A percentile compares a stretch with the other conserved stretches of the same genome.
phyloP scores from a whole-genome alignment of 2,888 invertebrate species.

The Campoletis raptor region DNA sequence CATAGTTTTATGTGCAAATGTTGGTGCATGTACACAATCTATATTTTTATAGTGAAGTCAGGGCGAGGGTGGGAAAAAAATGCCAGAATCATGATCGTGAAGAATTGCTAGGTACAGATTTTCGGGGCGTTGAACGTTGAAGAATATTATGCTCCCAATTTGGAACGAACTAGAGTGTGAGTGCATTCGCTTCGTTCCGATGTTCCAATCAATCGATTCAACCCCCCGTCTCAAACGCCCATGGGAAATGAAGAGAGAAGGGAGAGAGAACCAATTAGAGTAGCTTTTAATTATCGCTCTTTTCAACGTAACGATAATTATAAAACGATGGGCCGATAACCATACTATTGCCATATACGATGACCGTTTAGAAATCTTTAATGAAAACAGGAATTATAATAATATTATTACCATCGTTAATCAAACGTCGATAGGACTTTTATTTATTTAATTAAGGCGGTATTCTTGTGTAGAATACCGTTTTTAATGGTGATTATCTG shows the following conservation, averaged over 20 bases:
- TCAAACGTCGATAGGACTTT: background rate
- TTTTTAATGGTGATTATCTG: too few species aligned
- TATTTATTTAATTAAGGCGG: too few species aligned
- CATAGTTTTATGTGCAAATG: background rate
- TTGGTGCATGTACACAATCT: background rate
- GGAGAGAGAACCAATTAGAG: constrained; percentile 14
- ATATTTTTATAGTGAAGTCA: background rate
- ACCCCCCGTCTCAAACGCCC: constrained; percentile 24
- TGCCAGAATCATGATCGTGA: background rate
- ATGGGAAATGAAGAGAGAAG: background rate
- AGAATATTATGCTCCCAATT: constrained; percentile 69
- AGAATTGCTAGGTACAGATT: background rate
- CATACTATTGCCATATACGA: background rate
- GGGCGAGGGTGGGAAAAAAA: background rate
- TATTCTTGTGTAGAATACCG: too few species aligned
- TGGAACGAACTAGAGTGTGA: constrained; percentile 48
- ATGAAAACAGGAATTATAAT: constrained; percentile 3
- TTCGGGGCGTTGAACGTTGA: constrained; percentile 44
- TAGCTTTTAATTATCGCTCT: constrained; percentile 72
- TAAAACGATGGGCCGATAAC: constrained; percentile 52
- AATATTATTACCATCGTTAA: background rate
- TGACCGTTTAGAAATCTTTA: constrained; percentile 3
- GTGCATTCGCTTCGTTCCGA: constrained; percentile 38
- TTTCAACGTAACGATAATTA: constrained; percentile 69
- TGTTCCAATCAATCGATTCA: constrained; percentile 62